Base-by-base conservation (phyloP, 2,797 vertebrate species). In the Pelodytes ibericus region DNA sequence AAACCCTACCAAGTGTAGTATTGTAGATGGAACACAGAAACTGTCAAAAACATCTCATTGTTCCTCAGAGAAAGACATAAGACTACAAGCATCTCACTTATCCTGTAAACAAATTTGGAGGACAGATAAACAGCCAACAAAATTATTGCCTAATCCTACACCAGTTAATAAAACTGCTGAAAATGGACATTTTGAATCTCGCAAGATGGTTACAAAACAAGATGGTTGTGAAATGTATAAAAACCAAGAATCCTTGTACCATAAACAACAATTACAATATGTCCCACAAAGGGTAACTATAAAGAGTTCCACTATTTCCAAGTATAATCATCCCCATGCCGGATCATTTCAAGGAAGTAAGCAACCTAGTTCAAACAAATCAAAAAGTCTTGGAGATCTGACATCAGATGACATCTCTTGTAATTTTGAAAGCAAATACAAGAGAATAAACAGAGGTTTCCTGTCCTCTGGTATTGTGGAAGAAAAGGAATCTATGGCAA, bases 331-430 rank as follows among this genome's bases (percentile, higher is more conserved):
- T 8, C 44, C 81, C 31, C 76, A 77, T 10, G 81, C 79, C 27
- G 59, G 80, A 4, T 1, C 85, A 0, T 56, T 64, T 33, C 69
- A 84, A 2, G 59, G 76, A 63, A 53, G 82, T 59, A 88, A 84
- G 49, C 86, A 89, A 3, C 47, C 89, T 3, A 94, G 91, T 69
- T 91, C 95, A 66, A 95, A 93, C 82, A 99, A 99, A 85, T 99
- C 97, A 79, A 99, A 99, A 85, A 99, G 97, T 9, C 88, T 99
- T 0, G 98, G 98, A 31, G 98, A 99, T 85, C 86, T 99, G 82
- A 99, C 98, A 0, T 99, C 98, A 4, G 98, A 99, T 83, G 98
- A 99, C 82, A 99, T 99, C 58, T 94, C 93, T 47, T 98, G 96
- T 86, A 98, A 96, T 81, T 99, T 99, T 26, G 94, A 99, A 85